Conservation (phyloP, 1,140 invertebrate species). For the Drosophila bifasciata region DNA sequence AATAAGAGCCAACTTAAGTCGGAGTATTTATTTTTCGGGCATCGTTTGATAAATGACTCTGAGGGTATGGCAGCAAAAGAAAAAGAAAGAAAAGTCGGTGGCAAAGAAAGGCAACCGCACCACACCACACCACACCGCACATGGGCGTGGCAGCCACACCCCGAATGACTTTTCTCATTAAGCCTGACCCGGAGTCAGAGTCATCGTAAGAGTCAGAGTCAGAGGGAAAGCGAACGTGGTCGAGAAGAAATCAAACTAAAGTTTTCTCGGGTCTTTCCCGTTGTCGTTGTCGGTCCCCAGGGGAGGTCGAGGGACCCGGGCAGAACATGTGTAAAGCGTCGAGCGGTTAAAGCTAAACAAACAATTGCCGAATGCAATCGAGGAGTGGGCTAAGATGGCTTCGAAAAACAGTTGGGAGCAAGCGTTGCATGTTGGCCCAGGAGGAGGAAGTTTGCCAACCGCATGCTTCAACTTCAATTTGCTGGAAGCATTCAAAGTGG, state of each 20-base stretch:
- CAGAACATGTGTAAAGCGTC: conserved; percentile 69
- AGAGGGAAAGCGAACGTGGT: conserved; percentile 53
- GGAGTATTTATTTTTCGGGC: conserved; percentile 63
- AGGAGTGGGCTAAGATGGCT: neutral
- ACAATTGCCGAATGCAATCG: conserved; percentile 71
- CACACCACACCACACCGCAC: conserved; percentile 36
- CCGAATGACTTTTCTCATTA: conserved; percentile 78
- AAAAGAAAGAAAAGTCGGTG: conserved; percentile 12
- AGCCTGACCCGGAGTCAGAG: conserved; percentile 18
- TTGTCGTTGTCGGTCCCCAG: too few relatives aligned
- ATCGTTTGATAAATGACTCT: conserved; percentile 76
- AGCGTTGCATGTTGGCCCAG: conserved; percentile 66
- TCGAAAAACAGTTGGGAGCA: conserved; percentile 34
- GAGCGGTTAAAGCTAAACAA: conserved; percentile 72
- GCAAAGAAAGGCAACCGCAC: neutral
- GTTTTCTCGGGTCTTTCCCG: conserved; percentile 32
- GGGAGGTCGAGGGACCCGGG: conserved; percentile 1
- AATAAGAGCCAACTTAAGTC: conserved; percentile 64
- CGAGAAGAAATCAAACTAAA: conserved; percentile 70
- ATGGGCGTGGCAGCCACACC: conserved; percentile 42
- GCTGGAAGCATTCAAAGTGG: conserved; percentile 33
- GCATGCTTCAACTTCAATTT: conserved; percentile 81
- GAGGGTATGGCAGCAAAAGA: conserved; percentile 12
- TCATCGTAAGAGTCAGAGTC: too few relatives aligned
- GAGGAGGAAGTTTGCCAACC: conserved; percentile 70